Evolutionary conservation across 2,888 invertebrate species (phyloP).

Genomic region (Apodemia mormo): DNA sequence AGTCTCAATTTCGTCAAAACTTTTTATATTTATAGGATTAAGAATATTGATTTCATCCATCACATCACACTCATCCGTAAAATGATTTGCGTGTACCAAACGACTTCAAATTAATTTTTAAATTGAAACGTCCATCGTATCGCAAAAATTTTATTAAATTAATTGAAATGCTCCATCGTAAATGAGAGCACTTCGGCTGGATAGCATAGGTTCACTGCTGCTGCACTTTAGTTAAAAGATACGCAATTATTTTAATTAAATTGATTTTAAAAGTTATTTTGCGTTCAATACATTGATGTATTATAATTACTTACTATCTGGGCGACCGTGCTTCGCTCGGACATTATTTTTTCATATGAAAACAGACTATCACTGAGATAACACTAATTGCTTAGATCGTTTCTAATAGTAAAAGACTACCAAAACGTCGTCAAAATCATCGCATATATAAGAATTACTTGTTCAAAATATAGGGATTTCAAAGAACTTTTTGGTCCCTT

Average conservation of each 20-base stretch:
- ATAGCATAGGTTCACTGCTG: slow-evolving; percentile 25
- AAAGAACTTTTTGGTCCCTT: no score
- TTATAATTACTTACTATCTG: neutral
- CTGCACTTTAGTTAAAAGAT: slow-evolving; percentile 36
- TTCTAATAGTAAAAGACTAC: no score
- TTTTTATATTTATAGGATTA: neutral
- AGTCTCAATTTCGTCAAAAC: no score
- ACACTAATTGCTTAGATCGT: no score
- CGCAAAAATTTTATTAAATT: slow-evolving; percentile 42
- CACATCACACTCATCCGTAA: slow-evolving; percentile 17
- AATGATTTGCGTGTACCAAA: slow-evolving; percentile 23
- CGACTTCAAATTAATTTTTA: slow-evolving; percentile 29
- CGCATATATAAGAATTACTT: no score
- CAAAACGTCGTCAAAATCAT: no score
- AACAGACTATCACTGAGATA: no score
- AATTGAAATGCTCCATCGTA: slow-evolving; percentile 40
- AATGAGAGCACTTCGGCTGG: slow-evolving; percentile 39
- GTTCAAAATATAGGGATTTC: no score
- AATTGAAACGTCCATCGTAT: slow-evolving; percentile 34
- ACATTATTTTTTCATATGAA: no score
- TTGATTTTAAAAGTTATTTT: slow-evolving; percentile 15
- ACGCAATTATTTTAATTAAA: slow-evolving; percentile 37
- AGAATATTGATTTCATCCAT: neutral
- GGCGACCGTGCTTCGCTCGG: no score
- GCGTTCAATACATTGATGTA: neutral